phyloP scores from a whole-genome alignment of 2,797 vertebrate species.

The Pelodytes ibericus region DNA sequence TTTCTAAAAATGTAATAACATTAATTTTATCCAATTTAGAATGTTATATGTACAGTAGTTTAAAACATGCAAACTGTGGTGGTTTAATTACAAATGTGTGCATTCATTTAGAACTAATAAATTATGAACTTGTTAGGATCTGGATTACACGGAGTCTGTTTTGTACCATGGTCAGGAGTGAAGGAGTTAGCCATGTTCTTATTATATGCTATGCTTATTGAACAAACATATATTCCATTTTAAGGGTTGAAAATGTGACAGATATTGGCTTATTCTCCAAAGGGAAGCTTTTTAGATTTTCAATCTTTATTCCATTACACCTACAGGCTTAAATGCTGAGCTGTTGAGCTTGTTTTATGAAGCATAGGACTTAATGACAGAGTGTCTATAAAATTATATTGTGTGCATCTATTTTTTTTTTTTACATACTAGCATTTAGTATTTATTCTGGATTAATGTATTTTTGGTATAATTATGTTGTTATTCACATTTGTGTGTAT shows the following conservation, averaged over 20 bases:
- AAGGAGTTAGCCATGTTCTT: conserved; percentile 28
- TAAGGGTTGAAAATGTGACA: conserved; percentile 40
- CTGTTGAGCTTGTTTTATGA: conserved; percentile 50
- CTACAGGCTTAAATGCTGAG: conserved; percentile 53
- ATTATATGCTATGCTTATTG: conserved; percentile 40
- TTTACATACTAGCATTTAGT: conserved; percentile 25
- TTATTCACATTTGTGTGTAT: too few species aligned
- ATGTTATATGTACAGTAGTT: conserved; percentile 8
- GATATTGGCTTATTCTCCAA: conserved; percentile 52
- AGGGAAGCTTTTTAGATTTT: conserved; percentile 44
- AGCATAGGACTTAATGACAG: conserved; percentile 46
- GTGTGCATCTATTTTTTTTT: conserved; percentile 42
- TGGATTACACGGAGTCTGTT: conserved; percentile 1
- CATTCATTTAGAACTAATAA: conserved; percentile 27
- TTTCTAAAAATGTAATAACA: too few species aligned
- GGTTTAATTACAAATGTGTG: conserved; percentile 17
- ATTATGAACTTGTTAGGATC: conserved; percentile 16
- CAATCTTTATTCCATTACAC: conserved; percentile 52
- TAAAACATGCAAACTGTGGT: neutral
- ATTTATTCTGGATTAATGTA: conserved; percentile 12
- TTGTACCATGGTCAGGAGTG: conserved; percentile 1
- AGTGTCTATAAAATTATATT: conserved; percentile 48
- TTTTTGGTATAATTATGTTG: neutral
- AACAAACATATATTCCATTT: conserved; percentile 43
- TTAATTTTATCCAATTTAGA: too few species aligned